phyloP scores from a whole-genome alignment of 2,797 vertebrate genomes.

The Enteromius trimaculatus region DNA sequence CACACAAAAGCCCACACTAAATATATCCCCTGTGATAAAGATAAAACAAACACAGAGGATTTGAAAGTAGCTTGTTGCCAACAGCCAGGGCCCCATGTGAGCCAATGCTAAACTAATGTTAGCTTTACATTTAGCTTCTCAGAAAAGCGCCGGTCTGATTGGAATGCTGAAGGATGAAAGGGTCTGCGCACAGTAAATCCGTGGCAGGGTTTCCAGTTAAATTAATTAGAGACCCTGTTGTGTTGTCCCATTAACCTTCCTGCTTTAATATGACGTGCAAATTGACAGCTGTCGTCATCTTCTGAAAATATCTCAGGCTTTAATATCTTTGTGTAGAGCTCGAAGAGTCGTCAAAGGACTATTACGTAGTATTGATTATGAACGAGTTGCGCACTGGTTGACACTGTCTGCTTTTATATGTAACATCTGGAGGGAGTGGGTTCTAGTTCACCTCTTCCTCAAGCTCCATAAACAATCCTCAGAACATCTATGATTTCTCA shows the following conservation, averaged over 20 bases:
- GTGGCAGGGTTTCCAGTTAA: constrained; percentile 37
- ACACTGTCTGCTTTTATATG: constrained; percentile 25
- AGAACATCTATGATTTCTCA: constrained; percentile 28
- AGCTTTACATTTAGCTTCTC: constrained; percentile 74
- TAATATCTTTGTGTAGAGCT: neutral
- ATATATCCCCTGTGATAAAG: constrained; percentile 82
- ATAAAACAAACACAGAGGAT: constrained; percentile 84
- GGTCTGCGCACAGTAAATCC: constrained; percentile 23
- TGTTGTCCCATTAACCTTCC: constrained; percentile 49
- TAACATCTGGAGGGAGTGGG: constrained; percentile 26
- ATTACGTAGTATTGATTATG: constrained; percentile 21
- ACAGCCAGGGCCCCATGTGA: constrained; percentile 70
- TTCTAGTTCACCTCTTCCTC: constrained; percentile 37
- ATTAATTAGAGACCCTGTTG: constrained; percentile 48
- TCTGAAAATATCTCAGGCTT: constrained; percentile 29
- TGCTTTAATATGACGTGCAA: constrained; percentile 41
- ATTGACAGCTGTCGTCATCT: constrained; percentile 38
- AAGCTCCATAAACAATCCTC: constrained; percentile 33
- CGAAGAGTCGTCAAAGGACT: neutral
- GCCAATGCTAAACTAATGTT: constrained; percentile 72
- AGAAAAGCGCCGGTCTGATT: constrained; percentile 58
- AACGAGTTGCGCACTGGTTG: constrained; percentile 21
- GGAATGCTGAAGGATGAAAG: constrained; percentile 48
- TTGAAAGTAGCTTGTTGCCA: constrained; percentile 76
- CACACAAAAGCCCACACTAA: constrained; percentile 83